Evolutionary conservation across 2,888 invertebrate genomes (phyloP), one percentile per base, ranked within the genome.

Genomic region (Bursaphelenchus okinawaensis): DNA sequence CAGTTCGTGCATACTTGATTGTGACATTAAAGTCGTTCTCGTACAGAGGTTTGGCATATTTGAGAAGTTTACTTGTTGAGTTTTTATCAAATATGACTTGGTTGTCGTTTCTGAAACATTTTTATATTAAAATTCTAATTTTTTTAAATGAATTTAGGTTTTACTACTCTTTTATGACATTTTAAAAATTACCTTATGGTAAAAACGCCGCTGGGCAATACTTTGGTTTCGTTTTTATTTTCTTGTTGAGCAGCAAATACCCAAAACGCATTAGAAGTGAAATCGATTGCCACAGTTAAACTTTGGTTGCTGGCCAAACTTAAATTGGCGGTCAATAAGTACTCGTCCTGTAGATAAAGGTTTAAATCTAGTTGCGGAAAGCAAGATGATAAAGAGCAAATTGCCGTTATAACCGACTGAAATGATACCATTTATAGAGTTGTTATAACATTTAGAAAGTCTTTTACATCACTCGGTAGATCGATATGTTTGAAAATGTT

Each of bases 331-430:
- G 40, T 40, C 40, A 4, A n/a, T n/a, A 40, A n/a, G n/a, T 16
- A 40, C 40, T n/a, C 40, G 16, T 40, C 40, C 40, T 40, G 16
- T n/a, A 40, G n/a, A 12, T n/a, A 1, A 40, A 40, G 40, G 3
- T 12, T 12, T n/a, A 40, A n/a, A n/a, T 40, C 40, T n/a, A 40
- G 40, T n/a, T 40, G 40, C 16, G 60, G 60, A 29, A 59, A 59
- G 52, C 60, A 59, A 12, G 20, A 20, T 20, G 31, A 59, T 19
- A 59, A 27, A 12, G 60, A 59, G 19, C 60, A 59, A 9, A 59
- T 19, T 9, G 60, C 60, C 52, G 52, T 52, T n/a, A 59, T 3
- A 24, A 59, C 59, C 9, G 22, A 20, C 19, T 52, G 19, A 23
- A 59, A 40, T 16, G 40, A 16, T 12, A 40, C n/a, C 40, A 40